Percentiles rank a stretch among this genome's conserved stretches.
These are phyloP conservation scores for Takifugu bimaculatus DNA, from an alignment of 2,113 vertebrate genomes.

Conservation along the genomic window DNA sequence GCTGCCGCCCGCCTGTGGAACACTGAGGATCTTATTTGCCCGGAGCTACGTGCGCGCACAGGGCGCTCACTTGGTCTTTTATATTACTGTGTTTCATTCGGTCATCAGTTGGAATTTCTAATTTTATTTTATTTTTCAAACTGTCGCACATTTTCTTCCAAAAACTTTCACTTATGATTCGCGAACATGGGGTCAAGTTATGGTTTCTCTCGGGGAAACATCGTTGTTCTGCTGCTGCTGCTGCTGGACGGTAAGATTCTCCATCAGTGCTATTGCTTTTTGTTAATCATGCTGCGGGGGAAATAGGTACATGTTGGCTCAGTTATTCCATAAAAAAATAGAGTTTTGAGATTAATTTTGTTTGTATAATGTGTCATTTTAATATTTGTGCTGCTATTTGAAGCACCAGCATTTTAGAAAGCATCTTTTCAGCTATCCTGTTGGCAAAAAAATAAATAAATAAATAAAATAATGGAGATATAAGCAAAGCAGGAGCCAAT, in stretches of 20 bases:
- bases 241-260: slow-evolving; percentile 69
- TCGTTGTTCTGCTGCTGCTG: slow-evolving; percentile 54
- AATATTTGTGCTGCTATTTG: background rate
- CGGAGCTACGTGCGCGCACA: slow-evolving; percentile 26
- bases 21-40: slow-evolving; percentile 59
- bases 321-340: too few species aligned
- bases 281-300: background rate
- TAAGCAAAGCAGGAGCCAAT: background rate
- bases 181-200: slow-evolving; percentile 71
- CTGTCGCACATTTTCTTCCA: slow-evolving; percentile 39
- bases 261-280: background rate
- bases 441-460: background rate
- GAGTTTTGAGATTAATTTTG: background rate
- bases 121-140: background rate
- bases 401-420: too few species aligned
- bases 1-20: slow-evolving; percentile 60
- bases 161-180: slow-evolving; percentile 74
- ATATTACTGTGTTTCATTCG: background rate
- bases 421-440: too few species aligned
- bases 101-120: too few species aligned
- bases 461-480: background rate
- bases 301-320: too few species aligned
- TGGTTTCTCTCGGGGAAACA: slow-evolving; percentile 66
- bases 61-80: slow-evolving; percentile 5
- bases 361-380: background rate